phyloP scores from a whole-genome alignment of 2,113 vertebrate genomes.

The Equus quagga region DNA sequence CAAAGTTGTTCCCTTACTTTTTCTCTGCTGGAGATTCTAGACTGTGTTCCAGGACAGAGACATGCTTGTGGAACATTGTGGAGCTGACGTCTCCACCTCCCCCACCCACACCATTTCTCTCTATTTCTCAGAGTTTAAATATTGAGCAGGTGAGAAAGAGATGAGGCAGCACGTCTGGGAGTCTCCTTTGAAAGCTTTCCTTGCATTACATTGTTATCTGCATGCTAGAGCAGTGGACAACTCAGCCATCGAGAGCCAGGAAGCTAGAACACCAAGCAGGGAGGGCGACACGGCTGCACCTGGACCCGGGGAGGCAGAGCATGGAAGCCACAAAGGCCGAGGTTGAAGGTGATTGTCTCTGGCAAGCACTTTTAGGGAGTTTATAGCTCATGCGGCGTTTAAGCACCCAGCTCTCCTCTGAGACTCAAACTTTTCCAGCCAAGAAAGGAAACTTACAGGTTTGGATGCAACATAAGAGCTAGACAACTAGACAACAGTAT shows the following conservation, averaged over 20 bases:
- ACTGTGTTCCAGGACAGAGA: slow-evolving; percentile 81
- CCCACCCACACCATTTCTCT: slow-evolving; percentile 27
- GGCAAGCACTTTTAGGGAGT: neutral
- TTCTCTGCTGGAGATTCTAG: slow-evolving; percentile 81
- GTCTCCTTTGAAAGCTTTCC: slow-evolving; percentile 83
- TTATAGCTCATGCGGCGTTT: rapidly evolving
- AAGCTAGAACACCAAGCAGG: slow-evolving; percentile 62
- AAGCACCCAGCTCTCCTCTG: too few relatives aligned
- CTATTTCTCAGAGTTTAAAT: slow-evolving; percentile 83
- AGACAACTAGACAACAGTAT: neutral
- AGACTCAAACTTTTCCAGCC: neutral
- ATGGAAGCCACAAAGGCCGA: neutral
- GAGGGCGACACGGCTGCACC: neutral
- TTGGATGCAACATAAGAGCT: neutral
- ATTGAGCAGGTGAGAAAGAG: slow-evolving; percentile 81
- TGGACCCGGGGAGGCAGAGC: neutral
- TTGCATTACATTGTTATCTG: slow-evolving; percentile 83
- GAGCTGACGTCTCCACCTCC: slow-evolving; percentile 81
- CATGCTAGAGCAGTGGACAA: slow-evolving; percentile 77
- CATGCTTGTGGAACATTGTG: slow-evolving; percentile 83
- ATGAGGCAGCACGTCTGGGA: slow-evolving; percentile 80
- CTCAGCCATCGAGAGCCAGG: slow-evolving; percentile 71
- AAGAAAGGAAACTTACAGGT: neutral
- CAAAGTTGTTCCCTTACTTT: slow-evolving; percentile 77
- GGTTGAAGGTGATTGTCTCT: neutral